Evolutionary conservation across 1,140 invertebrate species (phyloP).

Genomic region (Bombus difficillimus): DNA sequence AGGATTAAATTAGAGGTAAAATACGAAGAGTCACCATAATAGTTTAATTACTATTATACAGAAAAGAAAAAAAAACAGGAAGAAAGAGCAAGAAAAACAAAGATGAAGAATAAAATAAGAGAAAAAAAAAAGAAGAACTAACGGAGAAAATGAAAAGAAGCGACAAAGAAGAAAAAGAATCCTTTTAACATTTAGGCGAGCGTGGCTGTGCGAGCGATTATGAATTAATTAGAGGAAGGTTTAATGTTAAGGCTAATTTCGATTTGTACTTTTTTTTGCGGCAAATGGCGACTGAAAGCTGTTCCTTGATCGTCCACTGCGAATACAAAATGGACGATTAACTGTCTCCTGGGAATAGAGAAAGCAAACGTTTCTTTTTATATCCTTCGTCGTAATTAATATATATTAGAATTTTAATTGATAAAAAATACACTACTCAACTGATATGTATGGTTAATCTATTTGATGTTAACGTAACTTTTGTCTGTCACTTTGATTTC

Average conservation of each 20-base stretch:
- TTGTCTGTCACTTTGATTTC: too few species aligned
- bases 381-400: not conserved
- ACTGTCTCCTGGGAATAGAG: not conserved
- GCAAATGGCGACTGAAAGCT: slow-evolving; percentile 65
- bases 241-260: slow-evolving; percentile 53
- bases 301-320: not conserved
- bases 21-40: slow-evolving; percentile 24
- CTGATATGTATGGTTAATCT: too few species aligned
- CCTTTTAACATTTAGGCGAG: slow-evolving; percentile 48
- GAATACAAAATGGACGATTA: not conserved
- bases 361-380: not conserved
- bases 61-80: not conserved
- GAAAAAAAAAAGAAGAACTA: too few species aligned
- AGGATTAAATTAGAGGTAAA: not conserved
- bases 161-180: slow-evolving; percentile 1
- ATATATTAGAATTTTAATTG: not conserved
- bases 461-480: too few species aligned
- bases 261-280: slow-evolving; percentile 42
- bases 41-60: not conserved
- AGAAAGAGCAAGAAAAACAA: not conserved
- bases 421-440: too few species aligned
- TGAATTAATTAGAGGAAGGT: slow-evolving; percentile 39
- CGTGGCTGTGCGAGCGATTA: slow-evolving; percentile 63
- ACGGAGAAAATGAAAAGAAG: not conserved
- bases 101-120: not conserved